Evolutionary conservation across 2,888 invertebrate genomes (phyloP), one percentile per base, ranked within the genome.

Genomic region (Amphipoea oculea): DNA sequence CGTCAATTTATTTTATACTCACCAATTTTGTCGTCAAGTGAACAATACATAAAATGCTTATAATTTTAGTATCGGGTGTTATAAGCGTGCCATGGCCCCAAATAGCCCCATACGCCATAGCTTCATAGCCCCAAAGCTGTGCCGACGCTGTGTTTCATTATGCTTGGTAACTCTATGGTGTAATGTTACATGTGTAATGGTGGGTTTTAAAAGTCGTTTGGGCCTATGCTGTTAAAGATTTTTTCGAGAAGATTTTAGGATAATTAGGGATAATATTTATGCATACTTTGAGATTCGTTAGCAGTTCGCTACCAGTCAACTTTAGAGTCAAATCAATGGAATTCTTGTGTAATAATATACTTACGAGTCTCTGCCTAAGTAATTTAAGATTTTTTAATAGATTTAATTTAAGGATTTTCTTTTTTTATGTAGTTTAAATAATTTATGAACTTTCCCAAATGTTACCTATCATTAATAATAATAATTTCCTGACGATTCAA

Each of bases 151-250:
- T n/a, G 14, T 54, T 74, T 51, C 9, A 29, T 23, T 63, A 54
- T 60, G 66, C 36, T 68, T 7, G 7, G 6, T 89, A 88, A 86
- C 85, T 67, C 51, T 62, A 83, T 51, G 74, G 88, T 89, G 73
- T 89, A 63, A n/a, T 0, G 63, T 89, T 88, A 60, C 89, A 72
- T 65, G 5, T 84, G 5, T 84, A 77, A 85, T 77, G 0, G 70
- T 29, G 0, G 45, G 76, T 75, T 72, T 60, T 40, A 12, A 51
- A 45, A 62, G 1, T 42, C 51, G n/a, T 67, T 5, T 4, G n/a
- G n/a, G 17, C 20, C 4, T 36, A 6, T n/a, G 5, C 2, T 36
- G 12, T 0, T 17, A 70, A 0, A 14, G 3, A 14, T 54, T 72
- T 57, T 23, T 45, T 36, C 9, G 5, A 5, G 1, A 57, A 29